Percentiles rank a stretch among this genome's conserved stretches.
phyloP scores from a whole-genome alignment of 1,140 invertebrate species.

The Myzus persicae region DNA sequence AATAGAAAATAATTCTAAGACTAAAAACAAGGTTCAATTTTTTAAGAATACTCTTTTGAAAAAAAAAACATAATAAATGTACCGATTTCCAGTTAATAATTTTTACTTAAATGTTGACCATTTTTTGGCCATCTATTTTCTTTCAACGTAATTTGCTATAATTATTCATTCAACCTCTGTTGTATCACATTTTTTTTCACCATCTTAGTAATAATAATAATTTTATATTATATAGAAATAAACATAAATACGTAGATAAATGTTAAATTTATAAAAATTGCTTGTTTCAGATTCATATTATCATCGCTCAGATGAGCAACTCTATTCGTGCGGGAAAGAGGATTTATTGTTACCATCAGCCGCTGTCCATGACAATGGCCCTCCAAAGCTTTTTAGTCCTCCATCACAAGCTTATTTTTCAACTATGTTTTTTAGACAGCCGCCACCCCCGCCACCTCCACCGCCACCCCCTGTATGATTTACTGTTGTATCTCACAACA shows the following conservation, averaged over 20 bases:
- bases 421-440: constrained; percentile 54
- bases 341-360: constrained; percentile 44
- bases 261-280: neutral
- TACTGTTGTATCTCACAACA: neutral
- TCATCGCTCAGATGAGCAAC: constrained; percentile 35
- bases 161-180: neutral
- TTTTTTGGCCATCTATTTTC: neutral
- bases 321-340: constrained; percentile 36
- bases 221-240: no score
- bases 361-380: constrained; percentile 45
- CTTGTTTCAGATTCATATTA: constrained; percentile 48
- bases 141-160: neutral
- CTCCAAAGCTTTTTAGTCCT: constrained; percentile 45
- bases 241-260: neutral
- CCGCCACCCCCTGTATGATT: constrained; percentile 43
- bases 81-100: neutral
- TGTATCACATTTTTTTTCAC: neutral
- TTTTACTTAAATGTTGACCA: neutral
- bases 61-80: neutral
- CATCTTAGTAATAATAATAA: neutral
- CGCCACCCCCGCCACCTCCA: constrained; percentile 37
- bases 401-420: constrained; percentile 46
- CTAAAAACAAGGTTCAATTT: neutral
- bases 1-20: neutral
- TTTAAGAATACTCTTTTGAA: neutral